These are phyloP conservation scores for Esox lucius DNA, from an alignment of 2,797 vertebrate species.

Conservation along the genomic window DNA sequence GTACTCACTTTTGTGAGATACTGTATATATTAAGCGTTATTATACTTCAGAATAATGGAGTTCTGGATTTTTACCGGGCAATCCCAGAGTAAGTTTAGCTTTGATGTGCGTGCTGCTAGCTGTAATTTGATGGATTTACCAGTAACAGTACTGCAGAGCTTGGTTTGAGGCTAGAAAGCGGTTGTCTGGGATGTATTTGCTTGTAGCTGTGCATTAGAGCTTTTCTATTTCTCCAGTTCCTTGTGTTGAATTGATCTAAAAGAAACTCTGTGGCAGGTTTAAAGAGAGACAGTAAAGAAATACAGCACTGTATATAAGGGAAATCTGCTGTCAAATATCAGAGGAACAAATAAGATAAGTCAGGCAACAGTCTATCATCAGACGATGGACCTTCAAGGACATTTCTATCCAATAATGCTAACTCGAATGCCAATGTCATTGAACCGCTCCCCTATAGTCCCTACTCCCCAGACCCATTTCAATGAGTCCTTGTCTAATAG, in stretches of 20 bases:
- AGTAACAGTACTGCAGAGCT: neutral
- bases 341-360: slow-evolving; percentile 5
- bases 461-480: slow-evolving; percentile 2
- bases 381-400: neutral
- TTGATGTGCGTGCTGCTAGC: neutral
- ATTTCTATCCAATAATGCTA: neutral
- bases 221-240: neutral
- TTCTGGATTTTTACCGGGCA: neutral
- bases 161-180: neutral
- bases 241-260: slow-evolving; percentile 23
- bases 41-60: neutral
- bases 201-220: neutral
- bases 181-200: neutral
- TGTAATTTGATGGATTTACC: neutral
- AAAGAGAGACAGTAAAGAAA: slow-evolving; percentile 21
- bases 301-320: slow-evolving; percentile 6
- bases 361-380: neutral
- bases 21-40: neutral
- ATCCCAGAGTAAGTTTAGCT: neutral
- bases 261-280: neutral
- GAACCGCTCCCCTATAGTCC: neutral
- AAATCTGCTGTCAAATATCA: slow-evolving; percentile 15
- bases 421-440: neutral
- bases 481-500: slow-evolving; percentile 26
- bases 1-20: too few species aligned